A percentile compares a stretch with the other conserved stretches of the same genome.
phyloP scores from a whole-genome alignment of 1,140 invertebrate species.

The Probaryconus sp. region DNA sequence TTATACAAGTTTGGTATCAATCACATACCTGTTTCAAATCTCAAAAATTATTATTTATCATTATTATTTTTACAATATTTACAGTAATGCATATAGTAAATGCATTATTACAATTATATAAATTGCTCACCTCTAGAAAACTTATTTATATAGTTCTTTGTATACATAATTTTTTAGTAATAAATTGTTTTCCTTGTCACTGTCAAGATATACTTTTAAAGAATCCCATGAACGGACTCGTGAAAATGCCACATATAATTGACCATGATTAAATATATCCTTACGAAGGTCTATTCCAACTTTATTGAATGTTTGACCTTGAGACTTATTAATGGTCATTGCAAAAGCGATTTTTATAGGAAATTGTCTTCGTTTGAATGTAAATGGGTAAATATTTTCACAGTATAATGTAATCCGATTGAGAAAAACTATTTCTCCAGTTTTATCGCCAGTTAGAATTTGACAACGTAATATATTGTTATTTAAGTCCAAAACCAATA shows the following conservation, averaged over 20 bases:
- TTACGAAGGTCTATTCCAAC: neutral
- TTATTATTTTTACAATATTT: no score
- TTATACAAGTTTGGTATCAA: no score
- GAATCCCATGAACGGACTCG: neutral
- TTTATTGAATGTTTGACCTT: conserved; percentile 1
- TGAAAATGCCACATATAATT: neutral
- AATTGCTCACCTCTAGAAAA: no score
- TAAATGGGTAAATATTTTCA: no score
- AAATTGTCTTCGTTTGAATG: conserved; percentile 6
- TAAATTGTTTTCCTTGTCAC: neutral
- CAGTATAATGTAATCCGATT: no score
- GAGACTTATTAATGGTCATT: conserved; percentile 10
- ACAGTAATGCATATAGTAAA: no score
- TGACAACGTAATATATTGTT: conserved; percentile 10
- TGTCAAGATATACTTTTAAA: neutral
- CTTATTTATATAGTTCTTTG: no score
- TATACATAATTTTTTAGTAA: neutral
- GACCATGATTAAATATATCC: conserved; percentile 4
- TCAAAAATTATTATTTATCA: no score
- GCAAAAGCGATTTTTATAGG: conserved; percentile 6
- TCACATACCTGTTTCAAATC: no score
- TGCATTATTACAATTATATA: no score
- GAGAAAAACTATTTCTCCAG: no score
- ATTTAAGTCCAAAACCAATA: conserved; percentile 33
- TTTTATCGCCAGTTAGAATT: no score